Percentiles rank a stretch among this genome's conserved stretches.
These are phyloP conservation scores for Nephila pilipes DNA, from an alignment of 1,140 invertebrate genomes.

Conservation along the genomic window DNA sequence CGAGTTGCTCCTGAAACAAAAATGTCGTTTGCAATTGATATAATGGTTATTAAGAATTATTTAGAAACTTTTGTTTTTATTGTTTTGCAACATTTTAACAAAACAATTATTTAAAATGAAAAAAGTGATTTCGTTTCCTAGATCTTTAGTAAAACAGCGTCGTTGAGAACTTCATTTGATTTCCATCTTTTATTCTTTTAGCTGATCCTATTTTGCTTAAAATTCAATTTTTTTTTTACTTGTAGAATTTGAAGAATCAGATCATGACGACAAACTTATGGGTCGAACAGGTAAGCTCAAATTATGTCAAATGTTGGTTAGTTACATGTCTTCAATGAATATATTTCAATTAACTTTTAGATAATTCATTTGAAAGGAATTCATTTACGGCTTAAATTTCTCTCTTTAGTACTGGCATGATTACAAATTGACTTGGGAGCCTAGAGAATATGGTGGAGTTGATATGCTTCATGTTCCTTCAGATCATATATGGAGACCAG, in stretches of 20 bases:
- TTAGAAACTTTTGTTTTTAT: no score
- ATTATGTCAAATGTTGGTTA: neutral
- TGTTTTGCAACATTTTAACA: no score
- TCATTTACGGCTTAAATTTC: constrained; percentile 9
- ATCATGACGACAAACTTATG: constrained; percentile 96
- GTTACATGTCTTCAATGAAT: neutral
- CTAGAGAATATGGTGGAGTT: constrained; percentile 83
- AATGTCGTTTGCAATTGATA: no score
- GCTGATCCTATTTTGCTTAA: no score
- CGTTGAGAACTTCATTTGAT: no score
- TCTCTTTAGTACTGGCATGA: constrained; percentile 81
- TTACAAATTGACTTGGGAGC: constrained; percentile 83
- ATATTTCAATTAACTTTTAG: constrained; percentile 21
- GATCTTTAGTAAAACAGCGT: no score
- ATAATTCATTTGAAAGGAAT: neutral
- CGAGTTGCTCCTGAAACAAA: no score
- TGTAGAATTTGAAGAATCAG: constrained; percentile 94
- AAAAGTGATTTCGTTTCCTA: no score
- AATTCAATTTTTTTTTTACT: constrained; percentile 23
- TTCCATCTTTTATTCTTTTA: no score
- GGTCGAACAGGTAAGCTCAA: constrained; percentile 89
- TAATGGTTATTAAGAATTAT: no score
- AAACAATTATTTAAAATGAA: no score
- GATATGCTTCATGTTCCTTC: constrained; percentile 83
- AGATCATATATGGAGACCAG: constrained; percentile 83